phyloP scores from a whole-genome alignment of 2,797 vertebrate genomes.

The Spinus olivaceus region DNA sequence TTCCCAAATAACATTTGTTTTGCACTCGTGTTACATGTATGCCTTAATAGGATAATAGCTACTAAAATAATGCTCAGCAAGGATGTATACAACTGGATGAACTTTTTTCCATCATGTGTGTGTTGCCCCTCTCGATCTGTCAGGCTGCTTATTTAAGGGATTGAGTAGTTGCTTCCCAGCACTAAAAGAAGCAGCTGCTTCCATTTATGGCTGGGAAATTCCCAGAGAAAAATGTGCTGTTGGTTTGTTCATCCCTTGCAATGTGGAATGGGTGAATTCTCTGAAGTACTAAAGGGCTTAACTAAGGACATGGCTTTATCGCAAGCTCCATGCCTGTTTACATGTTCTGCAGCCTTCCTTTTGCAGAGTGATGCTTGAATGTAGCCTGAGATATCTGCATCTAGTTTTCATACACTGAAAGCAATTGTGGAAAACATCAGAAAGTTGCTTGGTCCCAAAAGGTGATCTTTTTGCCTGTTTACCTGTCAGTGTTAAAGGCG shows the following conservation, averaged over 20 bases:
- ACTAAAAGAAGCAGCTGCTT: neutral
- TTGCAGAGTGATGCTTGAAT: neutral
- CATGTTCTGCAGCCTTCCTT: neutral
- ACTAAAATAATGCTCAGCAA: neutral
- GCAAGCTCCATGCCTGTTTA: neutral
- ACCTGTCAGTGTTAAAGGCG: neutral
- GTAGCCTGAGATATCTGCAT: neutral
- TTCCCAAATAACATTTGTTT: neutral
- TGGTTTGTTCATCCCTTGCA: neutral
- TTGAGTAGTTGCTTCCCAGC: neutral
- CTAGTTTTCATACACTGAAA: fast-evolving
- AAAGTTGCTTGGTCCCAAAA: neutral
- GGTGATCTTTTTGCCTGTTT: neutral
- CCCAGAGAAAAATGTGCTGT: neutral
- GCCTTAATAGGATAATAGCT: neutral
- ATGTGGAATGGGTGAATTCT: neutral
- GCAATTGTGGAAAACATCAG: neutral
- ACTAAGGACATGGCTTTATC: neutral
- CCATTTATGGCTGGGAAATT: conserved; percentile 48
- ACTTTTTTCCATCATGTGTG: neutral
- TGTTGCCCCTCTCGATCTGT: neutral
- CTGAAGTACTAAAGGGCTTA: neutral
- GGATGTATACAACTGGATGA: neutral
- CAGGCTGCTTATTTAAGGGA: neutral
- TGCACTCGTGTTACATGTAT: neutral